Evolutionary conservation across 2,888 invertebrate species (phyloP).

Genomic region (Oeneis ivallda): DNA sequence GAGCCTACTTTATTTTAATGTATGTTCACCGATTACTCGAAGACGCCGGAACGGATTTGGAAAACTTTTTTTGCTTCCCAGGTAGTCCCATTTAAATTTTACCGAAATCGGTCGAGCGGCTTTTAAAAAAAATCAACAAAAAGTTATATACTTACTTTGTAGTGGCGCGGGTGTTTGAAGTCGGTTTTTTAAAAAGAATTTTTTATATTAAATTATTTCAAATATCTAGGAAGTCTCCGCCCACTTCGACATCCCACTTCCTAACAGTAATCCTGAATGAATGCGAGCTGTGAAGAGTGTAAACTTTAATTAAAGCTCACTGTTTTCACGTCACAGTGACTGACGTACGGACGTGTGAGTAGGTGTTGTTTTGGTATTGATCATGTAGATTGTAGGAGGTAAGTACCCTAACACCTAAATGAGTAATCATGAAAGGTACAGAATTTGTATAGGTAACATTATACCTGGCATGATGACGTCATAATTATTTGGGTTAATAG

Average conservation of each 20-base stretch:
- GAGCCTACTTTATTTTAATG: no score
- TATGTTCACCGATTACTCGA: no score
- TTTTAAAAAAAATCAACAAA: no score
- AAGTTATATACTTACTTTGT: no score
- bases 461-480: background rate
- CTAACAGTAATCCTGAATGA: background rate
- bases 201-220: background rate
- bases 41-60: no score
- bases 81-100: no score
- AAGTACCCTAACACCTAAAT: background rate
- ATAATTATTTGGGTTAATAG: background rate
- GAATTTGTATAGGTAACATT: background rate
- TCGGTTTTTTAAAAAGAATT: no score
- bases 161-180: no score
- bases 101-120: no score
- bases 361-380: background rate
- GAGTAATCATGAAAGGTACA: background rate
- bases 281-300: background rate
- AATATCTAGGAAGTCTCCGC: background rate
- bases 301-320: background rate
- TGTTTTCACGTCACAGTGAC: background rate
- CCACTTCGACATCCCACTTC: background rate
- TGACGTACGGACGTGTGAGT: conserved; percentile 1
- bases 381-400: background rate
- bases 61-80: no score